These are phyloP conservation scores for Nettapus auritus DNA, from an alignment of 2,113 vertebrate species.

Conservation along the genomic window DNA sequence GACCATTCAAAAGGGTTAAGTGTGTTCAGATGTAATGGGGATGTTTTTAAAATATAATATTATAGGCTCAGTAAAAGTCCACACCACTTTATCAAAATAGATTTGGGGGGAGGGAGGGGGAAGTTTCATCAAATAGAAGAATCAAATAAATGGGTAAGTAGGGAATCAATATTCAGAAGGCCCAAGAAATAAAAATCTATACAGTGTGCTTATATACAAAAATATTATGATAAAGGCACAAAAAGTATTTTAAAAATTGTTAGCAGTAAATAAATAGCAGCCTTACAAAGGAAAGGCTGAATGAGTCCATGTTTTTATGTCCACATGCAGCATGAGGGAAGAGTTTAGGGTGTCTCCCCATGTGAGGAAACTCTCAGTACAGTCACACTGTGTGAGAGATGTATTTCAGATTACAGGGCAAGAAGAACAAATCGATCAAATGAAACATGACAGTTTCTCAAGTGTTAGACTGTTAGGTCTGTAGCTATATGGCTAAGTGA, in stretches of 20 bases:
- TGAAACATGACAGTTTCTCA: not conserved
- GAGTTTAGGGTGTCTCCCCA: not conserved
- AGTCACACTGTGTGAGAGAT: not conserved
- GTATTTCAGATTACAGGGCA: not conserved
- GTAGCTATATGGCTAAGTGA: not conserved
- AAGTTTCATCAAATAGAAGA: not conserved
- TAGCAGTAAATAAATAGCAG: not conserved
- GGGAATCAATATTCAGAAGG: not conserved
- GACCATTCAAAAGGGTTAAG: not conserved
- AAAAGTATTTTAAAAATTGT: not conserved
- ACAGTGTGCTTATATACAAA: not conserved
- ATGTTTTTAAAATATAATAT: slow-evolving; percentile 2
- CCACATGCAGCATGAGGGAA: not conserved
- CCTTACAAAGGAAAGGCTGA: not conserved
- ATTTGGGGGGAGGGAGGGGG: not conserved
- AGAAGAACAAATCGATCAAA: not conserved
- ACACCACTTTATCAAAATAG: not conserved
- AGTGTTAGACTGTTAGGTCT: not conserved
- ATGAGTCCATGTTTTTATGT: not conserved
- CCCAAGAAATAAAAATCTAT: not conserved
- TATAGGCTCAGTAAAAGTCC: not conserved
- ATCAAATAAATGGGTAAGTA: not conserved
- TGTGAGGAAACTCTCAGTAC: not conserved
- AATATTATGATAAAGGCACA: rapidly evolving
- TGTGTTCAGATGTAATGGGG: not conserved